Evolutionary conservation across 2,888 invertebrate genomes (phyloP).

Genomic region (Subacronicta megacephala): DNA sequence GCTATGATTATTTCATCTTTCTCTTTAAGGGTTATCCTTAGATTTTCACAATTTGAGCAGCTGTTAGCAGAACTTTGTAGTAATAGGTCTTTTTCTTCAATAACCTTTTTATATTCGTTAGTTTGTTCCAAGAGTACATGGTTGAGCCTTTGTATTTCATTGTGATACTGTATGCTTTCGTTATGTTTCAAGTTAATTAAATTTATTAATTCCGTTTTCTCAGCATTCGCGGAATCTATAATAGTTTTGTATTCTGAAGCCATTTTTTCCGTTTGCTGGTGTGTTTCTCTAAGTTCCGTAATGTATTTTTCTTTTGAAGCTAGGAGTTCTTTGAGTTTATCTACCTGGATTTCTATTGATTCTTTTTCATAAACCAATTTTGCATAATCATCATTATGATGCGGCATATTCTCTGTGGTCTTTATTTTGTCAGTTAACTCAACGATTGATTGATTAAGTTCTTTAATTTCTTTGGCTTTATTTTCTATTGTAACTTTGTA

Average conservation of each 20-base stretch:
- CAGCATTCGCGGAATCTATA: slow-evolving; percentile 75
- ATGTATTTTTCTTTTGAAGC: slow-evolving; percentile 66
- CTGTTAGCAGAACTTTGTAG: slow-evolving; percentile 57
- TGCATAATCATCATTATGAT: slow-evolving; percentile 71
- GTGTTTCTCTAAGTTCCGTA: slow-evolving; percentile 63
- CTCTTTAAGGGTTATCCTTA: slow-evolving; percentile 73
- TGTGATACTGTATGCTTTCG: slow-evolving; percentile 95
- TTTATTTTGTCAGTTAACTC: slow-evolving; percentile 76
- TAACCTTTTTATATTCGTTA: slow-evolving; percentile 73
- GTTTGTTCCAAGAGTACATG: slow-evolving; percentile 89
- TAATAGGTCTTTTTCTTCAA: slow-evolving; percentile 74
- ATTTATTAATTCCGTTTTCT: slow-evolving; percentile 92
- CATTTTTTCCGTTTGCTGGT: slow-evolving; percentile 66
- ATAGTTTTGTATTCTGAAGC: slow-evolving; percentile 70
- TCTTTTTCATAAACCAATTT: slow-evolving; percentile 74
- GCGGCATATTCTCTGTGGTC: slow-evolving; percentile 65
- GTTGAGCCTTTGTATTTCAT: slow-evolving; percentile 94
- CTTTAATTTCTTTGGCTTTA: slow-evolving; percentile 81
- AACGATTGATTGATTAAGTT: slow-evolving; percentile 74
- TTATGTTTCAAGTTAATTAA: slow-evolving; percentile 95
- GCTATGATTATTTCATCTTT: slow-evolving; percentile 78
- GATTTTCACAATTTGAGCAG: slow-evolving; percentile 74
- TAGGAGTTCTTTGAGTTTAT: slow-evolving; percentile 64
- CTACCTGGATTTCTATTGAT: slow-evolving; percentile 66
- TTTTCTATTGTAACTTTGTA: slow-evolving; percentile 62